Evolutionary conservation across 30 jellyfish, hydroid and myxozoan genomes (phyloP), one percentile per base, ranked within the genome.

Genomic region (Nemopilema nomurai): DNA sequence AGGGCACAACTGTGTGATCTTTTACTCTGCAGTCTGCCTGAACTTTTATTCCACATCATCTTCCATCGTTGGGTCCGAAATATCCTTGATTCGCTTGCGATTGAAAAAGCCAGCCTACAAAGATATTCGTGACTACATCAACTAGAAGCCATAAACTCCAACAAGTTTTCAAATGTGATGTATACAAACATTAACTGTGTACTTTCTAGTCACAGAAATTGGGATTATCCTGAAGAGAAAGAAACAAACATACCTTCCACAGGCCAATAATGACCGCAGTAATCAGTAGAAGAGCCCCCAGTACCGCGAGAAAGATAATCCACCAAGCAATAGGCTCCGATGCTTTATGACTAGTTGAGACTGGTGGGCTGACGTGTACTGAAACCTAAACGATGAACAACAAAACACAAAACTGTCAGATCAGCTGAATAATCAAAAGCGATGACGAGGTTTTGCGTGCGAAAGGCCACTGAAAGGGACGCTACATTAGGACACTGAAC

Each of bases 61-160:
- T 28, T 78, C 68, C 26, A 28, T 88, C 1, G 90, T 78, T 21
- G 96, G 90, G 1, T 90, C 89, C 4, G 96, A 20, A 17, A 87
- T 87, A 17, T 52, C 51, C 79, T 78, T 87, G 22, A 85, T 78
- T 26, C 79, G 67, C 27, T 87, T 87, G 18, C 96, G 79, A 32
- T 87, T 62, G 81, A 87, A 87, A 77, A 87, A 87, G 25, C 90
- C 90, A 69, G 73, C 83, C 96, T 87, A 87, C 57, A 41, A n/a
- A n/a, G n/a, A n/a, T n/a, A n/a, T n/a, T n/a, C n/a, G n/a, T n/a
- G n/a, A n/a, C n/a, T n/a, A n/a, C n/a, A n/a, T n/a, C n/a, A n/a
- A n/a, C n/a, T n/a, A n/a, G n/a, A n/a, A n/a, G n/a, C n/a, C n/a
- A n/a, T n/a, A n/a, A n/a, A n/a, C n/a, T n/a, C 20, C 16, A 9